Base-by-base conservation (phyloP, 1,140 invertebrate species). In the Cataglyphis hispanica region DNA sequence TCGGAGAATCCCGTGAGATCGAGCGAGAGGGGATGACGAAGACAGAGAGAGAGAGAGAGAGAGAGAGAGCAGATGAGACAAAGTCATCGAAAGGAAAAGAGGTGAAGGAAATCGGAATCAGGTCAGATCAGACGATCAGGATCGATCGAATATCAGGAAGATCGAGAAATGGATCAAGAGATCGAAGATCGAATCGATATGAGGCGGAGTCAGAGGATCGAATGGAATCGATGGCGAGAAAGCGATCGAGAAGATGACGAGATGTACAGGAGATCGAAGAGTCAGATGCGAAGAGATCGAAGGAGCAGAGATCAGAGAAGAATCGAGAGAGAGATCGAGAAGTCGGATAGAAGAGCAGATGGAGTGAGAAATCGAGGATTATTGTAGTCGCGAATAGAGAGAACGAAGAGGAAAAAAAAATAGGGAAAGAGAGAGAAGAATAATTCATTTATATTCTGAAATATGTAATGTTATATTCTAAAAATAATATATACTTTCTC, bases 351-450 rank as follows among this genome's bases (percentile, higher is more conserved):
- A n/a, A 61, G 86, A 86, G 83, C 50, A 87, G 85, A 89, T 10
- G 76, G 69, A 83, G 87, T 86, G 88, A 88, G 87, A 88, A 90
- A 87, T 66, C 74, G 63, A 67, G 58, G 40, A 50, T 76, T 64
- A 66, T 46, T 75, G 63, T 43, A 66, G 63, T 43, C 40, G 31
- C 53, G 31, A 86, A 10, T 69, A 31, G 53, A 83, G 31, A 53
- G 53, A 50, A 75, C 7, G 19, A 34, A 37, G 19, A 61, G 6
- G 37, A n/a, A 84, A 56, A 34, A 8, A 6, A 43, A 25, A 43
- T 3, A 31, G 31, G 4, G 2, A 31, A 3, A 31, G 31, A 31
- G 19, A 50, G n/a, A 50, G 4, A 56, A 7, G 10, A 43, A 13
- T 10, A 56, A 80, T 56, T 69, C 53, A 80, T 69, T 37, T 56